These are phyloP conservation scores for Oostethus manadensis DNA, from an alignment of 2,113 vertebrate species.

Conservation along the genomic window DNA sequence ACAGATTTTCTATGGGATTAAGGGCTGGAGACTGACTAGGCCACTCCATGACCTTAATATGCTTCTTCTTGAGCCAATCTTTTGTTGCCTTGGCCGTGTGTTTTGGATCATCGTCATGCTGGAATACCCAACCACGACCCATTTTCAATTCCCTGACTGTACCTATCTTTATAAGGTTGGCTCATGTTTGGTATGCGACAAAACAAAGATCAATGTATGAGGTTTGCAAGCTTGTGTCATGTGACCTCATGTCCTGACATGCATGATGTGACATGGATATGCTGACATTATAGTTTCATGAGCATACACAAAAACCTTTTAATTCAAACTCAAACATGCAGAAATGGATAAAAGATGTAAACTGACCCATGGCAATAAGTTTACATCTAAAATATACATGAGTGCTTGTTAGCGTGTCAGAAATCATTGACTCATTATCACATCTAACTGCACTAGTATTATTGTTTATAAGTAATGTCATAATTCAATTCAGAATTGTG, in stretches of 20 bases:
- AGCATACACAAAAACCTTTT: conserved; percentile 41
- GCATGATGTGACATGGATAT: conserved; percentile 3
- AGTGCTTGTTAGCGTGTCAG: conserved; percentile 5
- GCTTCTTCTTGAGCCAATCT: too few relatives aligned
- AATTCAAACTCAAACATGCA: conserved; percentile 22
- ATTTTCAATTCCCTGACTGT: too few relatives aligned
- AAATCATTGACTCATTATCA: background rate
- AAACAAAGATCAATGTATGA: background rate
- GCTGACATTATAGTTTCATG: conserved; percentile 30
- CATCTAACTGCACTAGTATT: background rate
- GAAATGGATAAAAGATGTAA: conserved; percentile 14
- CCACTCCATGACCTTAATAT: too few relatives aligned
- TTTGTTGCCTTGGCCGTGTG: too few relatives aligned
- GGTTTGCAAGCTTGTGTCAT: conserved; percentile 9
- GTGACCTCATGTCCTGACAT: background rate
- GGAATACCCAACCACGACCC: too few relatives aligned
- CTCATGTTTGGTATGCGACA: too few relatives aligned
- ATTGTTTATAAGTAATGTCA: too few relatives aligned
- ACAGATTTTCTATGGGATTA: too few relatives aligned
- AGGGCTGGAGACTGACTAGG: too few relatives aligned
- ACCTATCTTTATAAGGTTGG: too few relatives aligned
- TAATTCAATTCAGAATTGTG: too few relatives aligned
- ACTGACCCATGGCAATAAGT: conserved; percentile 9
- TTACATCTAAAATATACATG: conserved; percentile 24
- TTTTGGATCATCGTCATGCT: too few relatives aligned